Evolutionary conservation across 1,140 invertebrate genomes (phyloP).

Genomic region (Tigriopus japonicus): DNA sequence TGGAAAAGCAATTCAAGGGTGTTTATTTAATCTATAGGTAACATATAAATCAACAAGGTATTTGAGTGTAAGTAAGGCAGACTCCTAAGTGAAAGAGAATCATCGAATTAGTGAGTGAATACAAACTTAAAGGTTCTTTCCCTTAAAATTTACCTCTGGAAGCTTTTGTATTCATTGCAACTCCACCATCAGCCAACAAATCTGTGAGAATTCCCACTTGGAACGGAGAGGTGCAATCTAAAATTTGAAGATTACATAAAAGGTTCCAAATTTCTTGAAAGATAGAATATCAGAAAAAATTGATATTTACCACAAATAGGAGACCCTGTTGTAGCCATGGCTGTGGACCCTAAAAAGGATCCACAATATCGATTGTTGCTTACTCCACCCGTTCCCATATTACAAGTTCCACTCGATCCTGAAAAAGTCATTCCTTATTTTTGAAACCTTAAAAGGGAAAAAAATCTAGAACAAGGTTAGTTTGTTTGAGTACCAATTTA

Average conservation of each 20-base stretch:
- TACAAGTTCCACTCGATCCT: too few species aligned
- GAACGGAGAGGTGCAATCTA: background rate
- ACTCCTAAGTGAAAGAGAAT: background rate
- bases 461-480: too few species aligned
- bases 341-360: background rate
- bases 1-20: too few species aligned
- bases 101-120: background rate
- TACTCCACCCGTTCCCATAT: too few species aligned
- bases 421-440: too few species aligned
- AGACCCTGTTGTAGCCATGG: background rate
- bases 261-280: background rate
- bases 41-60: background rate
- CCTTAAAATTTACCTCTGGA: background rate
- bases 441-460: too few species aligned
- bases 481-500: too few species aligned
- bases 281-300: too few species aligned
- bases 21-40: too few species aligned
- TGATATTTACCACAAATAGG: background rate
- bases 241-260: background rate
- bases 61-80: background rate
- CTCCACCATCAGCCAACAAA: background rate
- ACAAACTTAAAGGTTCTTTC: too few species aligned
- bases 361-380: background rate
- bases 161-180: background rate
- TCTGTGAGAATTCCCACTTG: background rate